Evolutionary conservation across 2,113 vertebrate genomes (phyloP).

Genomic region (Tychaedon coryphoeus): DNA sequence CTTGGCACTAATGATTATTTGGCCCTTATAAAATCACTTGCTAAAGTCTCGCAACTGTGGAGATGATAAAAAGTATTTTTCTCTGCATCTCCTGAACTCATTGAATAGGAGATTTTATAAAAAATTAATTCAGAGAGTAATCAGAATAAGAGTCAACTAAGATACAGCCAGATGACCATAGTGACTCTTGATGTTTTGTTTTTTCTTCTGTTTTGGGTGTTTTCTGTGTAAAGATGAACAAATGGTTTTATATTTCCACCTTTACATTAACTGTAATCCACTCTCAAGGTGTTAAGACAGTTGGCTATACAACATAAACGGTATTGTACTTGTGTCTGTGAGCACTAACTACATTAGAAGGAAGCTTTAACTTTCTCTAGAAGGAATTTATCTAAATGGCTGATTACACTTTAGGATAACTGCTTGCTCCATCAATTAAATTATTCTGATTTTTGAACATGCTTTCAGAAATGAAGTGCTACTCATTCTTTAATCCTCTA

Average conservation of each 20-base stretch:
- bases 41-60: accelerated
- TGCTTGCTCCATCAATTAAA: not conserved
- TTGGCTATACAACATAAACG: not conserved
- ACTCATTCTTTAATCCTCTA: not conserved
- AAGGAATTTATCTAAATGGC: not conserved
- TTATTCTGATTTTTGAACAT: not conserved
- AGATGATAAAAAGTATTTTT: not conserved
- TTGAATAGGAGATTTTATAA: not conserved
- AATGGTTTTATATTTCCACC: not conserved
- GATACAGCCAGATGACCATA: not conserved
- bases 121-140: not conserved
- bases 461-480: not conserved
- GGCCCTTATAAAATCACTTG: not conserved
- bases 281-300: not conserved
- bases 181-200: not conserved
- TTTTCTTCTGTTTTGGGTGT: not conserved
- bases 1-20: not conserved
- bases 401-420: not conserved
- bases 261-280: not conserved
- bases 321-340: not conserved
- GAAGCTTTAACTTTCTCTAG: not conserved
- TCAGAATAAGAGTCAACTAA: not conserved
- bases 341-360: not conserved
- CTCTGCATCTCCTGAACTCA: not conserved
- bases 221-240: not conserved